phyloP scores from a whole-genome alignment of 2,888 invertebrate species.

The Chloroclystis v-ata region DNA sequence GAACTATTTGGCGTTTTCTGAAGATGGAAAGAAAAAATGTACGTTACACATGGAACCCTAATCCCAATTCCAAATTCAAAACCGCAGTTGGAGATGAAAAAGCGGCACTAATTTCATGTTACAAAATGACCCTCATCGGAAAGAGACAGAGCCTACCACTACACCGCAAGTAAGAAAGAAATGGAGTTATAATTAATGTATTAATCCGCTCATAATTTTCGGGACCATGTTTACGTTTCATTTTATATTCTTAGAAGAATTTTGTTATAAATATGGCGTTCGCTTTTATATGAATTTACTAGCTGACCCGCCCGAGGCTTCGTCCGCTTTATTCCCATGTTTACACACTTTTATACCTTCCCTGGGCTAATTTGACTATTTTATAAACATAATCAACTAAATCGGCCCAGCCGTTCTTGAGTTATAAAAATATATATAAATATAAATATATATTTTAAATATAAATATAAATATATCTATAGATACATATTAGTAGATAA shows the following conservation, averaged over 20 bases:
- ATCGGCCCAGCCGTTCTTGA: too few relatives aligned
- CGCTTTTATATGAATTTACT: not conserved
- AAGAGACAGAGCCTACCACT: slow-evolving; percentile 26
- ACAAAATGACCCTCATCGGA: slow-evolving; percentile 54
- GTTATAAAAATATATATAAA: too few relatives aligned
- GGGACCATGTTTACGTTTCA: slow-evolving; percentile 57
- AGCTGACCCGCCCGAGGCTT: too few relatives aligned
- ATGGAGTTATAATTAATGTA: slow-evolving; percentile 61
- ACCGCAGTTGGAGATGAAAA: slow-evolving; percentile 67
- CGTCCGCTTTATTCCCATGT: too few relatives aligned
- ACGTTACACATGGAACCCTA: slow-evolving; percentile 5
- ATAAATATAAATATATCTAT: too few relatives aligned
- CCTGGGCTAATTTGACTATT: too few relatives aligned
- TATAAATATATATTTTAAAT: too few relatives aligned
- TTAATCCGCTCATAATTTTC: slow-evolving; percentile 72
- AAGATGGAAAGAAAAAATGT: too few relatives aligned
- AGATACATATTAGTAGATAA: too few relatives aligned
- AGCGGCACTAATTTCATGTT: slow-evolving; percentile 73
- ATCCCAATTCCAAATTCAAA: slow-evolving; percentile 50
- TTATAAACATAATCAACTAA: too few relatives aligned
- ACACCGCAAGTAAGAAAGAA: slow-evolving; percentile 31
- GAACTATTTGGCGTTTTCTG: too few relatives aligned
- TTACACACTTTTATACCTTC: too few relatives aligned
- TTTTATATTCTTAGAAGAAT: slow-evolving; percentile 18
- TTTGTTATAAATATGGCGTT: slow-evolving; percentile 13